phyloP scores from a whole-genome alignment of 92 coral and sea anemone species.

The Actinostola sp. region DNA sequence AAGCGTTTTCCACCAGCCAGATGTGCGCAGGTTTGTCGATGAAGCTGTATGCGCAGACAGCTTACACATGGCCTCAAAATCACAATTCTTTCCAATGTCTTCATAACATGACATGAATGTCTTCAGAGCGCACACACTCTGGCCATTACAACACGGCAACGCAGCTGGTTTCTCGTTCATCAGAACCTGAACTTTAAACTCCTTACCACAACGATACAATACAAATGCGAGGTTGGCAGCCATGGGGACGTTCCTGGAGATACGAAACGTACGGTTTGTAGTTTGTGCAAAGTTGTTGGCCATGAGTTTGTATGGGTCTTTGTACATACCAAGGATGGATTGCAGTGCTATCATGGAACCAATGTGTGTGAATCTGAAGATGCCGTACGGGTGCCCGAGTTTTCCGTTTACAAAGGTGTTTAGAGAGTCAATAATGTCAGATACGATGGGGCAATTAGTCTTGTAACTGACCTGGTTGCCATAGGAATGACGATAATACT shows the following conservation, averaged over 20 bases:
- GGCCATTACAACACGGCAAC: constrained; percentile 73
- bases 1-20: neutral
- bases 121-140: constrained; percentile 53
- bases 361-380: constrained; percentile 83
- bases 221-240: constrained; percentile 84
- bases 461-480: constrained; percentile 77
- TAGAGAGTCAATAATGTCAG: constrained; percentile 39
- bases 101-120: constrained; percentile 54
- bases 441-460: constrained; percentile 70
- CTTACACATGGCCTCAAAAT: constrained; percentile 64
- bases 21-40: neutral
- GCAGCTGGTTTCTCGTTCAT: constrained; percentile 77
- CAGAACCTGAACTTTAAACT: constrained; percentile 41
- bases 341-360: constrained; percentile 75
- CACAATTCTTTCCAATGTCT: constrained; percentile 57
- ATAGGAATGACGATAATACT: constrained; percentile 69
- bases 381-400: constrained; percentile 64
- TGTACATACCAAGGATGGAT: constrained; percentile 75
- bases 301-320: constrained; percentile 57
- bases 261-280: constrained; percentile 66
- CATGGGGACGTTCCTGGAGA: constrained; percentile 76
- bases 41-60: neutral
- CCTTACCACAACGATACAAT: constrained; percentile 59
- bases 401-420: constrained; percentile 5
- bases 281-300: constrained; percentile 72